Conservation (phyloP, 2,888 invertebrate species). For the Drosophila leonis region DNA sequence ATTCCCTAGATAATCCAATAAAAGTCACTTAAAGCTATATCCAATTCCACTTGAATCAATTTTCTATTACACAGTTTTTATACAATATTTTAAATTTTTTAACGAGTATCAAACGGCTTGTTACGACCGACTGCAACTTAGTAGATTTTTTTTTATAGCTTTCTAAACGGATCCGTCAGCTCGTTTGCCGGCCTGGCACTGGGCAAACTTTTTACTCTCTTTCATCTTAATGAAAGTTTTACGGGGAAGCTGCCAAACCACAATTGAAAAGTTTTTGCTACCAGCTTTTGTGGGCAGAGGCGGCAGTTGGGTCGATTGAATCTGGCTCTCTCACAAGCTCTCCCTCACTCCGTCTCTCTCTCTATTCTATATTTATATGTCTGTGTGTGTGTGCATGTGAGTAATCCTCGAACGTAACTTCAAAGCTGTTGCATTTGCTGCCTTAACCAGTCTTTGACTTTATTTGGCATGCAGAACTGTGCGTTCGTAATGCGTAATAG, state of each 20-base stretch:
- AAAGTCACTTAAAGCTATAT: no score
- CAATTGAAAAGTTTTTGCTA: conserved; percentile 68
- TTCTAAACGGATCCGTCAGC: conserved; percentile 30
- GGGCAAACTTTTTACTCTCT: conserved; percentile 50
- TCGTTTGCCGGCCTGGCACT: conserved; percentile 5
- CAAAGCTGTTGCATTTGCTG: conserved; percentile 54
- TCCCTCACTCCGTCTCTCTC: background rate
- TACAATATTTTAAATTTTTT: background rate
- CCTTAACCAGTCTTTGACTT: conserved; percentile 26
- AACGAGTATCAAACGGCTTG: background rate
- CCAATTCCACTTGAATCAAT: no score
- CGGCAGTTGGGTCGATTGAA: conserved; percentile 33
- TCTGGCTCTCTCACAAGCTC: background rate
- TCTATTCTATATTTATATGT: background rate
- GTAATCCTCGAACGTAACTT: conserved; percentile 1
- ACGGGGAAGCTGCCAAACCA: conserved; percentile 62
- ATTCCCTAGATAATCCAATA: no score
- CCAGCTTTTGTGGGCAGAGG: conserved; percentile 39
- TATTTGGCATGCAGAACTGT: conserved; percentile 10
- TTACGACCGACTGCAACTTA: background rate
- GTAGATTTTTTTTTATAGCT: conserved; percentile 6
- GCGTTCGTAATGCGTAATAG: background rate
- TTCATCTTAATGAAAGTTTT: conserved; percentile 71
- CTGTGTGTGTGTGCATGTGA: background rate
- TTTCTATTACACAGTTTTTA: no score